Evolutionary conservation across 2,113 vertebrate genomes (phyloP).

Genomic region (Platysteira castanea): DNA sequence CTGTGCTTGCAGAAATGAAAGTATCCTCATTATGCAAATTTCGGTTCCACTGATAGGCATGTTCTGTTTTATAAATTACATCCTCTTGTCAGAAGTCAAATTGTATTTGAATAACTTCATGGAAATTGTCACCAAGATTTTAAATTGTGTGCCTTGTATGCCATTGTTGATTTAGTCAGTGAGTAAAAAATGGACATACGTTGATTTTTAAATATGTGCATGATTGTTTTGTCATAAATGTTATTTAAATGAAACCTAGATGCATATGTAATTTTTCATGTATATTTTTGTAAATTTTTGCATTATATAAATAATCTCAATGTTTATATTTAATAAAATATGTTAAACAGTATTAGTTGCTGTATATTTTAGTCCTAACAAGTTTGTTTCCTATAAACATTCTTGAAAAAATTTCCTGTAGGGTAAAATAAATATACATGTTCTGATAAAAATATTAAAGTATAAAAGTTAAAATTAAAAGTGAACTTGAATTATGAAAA

Average conservation of each 20-base stretch:
- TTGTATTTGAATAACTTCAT: constrained; percentile 93
- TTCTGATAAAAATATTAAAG: constrained; percentile 80
- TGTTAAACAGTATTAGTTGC: constrained; percentile 84
- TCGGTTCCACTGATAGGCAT: constrained; percentile 85
- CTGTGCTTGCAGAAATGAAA: constrained; percentile 87
- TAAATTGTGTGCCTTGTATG: constrained; percentile 81
- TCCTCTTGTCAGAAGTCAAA: constrained; percentile 96
- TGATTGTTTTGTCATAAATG: constrained; percentile 88
- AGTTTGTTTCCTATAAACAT: constrained; percentile 80
- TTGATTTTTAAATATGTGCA: constrained; percentile 79
- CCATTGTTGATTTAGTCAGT: constrained; percentile 87
- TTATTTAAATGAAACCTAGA: constrained; percentile 86
- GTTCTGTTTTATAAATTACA: constrained; percentile 94
- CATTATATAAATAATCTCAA: constrained; percentile 86
- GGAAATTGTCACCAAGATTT: constrained; percentile 93
- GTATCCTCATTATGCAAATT: constrained; percentile 95
- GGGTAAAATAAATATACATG: constrained; percentile 94
- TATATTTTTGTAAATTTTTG: constrained; percentile 83
- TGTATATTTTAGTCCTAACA: constrained; percentile 91
- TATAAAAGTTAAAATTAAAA: constrained; percentile 80
- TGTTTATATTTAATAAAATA: constrained; percentile 90
- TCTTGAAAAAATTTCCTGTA: constrained; percentile 82
- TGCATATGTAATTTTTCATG: constrained; percentile 78
- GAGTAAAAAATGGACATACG: constrained; percentile 83
- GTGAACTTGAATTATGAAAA: constrained; percentile 80